A percentile compares a stretch with the other conserved stretches of the same genome.
These are phyloP conservation scores for Panthera uncia DNA, from an alignment of 2,113 vertebrate genomes.

Conservation along the genomic window DNA sequence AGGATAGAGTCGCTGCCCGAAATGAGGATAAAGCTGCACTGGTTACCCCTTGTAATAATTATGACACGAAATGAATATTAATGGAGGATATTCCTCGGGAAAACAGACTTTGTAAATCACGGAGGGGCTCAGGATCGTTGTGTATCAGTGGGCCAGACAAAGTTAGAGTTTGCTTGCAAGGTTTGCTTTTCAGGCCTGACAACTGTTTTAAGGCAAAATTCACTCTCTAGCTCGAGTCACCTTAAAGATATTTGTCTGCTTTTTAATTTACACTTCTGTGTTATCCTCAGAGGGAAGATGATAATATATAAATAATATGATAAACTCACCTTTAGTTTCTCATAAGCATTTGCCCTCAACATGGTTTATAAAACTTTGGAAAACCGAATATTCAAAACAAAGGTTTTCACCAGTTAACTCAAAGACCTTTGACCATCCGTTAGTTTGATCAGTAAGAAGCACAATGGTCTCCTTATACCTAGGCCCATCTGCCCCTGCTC, in stretches of 20 bases:
- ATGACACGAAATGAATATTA: slow-evolving; percentile 76
- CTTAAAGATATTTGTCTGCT: slow-evolving; percentile 69
- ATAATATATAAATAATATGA: slow-evolving; percentile 77
- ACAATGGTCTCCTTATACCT: neutral
- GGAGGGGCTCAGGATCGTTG: slow-evolving; percentile 67
- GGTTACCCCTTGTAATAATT: slow-evolving; percentile 86
- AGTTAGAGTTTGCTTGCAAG: slow-evolving; percentile 74
- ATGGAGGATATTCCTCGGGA: slow-evolving; percentile 79
- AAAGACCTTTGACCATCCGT: neutral
- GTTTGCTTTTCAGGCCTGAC: slow-evolving; percentile 64
- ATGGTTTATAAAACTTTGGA: slow-evolving; percentile 39
- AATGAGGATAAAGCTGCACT: slow-evolving; percentile 88
- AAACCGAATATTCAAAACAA: slow-evolving; percentile 52
- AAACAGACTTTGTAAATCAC: slow-evolving; percentile 53
- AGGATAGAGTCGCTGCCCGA: slow-evolving; percentile 43
- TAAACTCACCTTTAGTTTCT: slow-evolving; percentile 64
- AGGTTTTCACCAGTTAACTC: neutral
- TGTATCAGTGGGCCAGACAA: slow-evolving; percentile 73
- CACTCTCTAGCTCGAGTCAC: slow-evolving; percentile 70
- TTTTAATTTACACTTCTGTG: slow-evolving; percentile 77
- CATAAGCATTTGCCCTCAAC: slow-evolving; percentile 55
- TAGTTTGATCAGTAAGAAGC: neutral
- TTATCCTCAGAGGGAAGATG: slow-evolving; percentile 79
- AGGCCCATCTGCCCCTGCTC: neutral
- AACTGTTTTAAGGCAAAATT: slow-evolving; percentile 64